Evolutionary conservation across 2,113 vertebrate species (phyloP).

Genomic region (Hemicordylus capensis): DNA sequence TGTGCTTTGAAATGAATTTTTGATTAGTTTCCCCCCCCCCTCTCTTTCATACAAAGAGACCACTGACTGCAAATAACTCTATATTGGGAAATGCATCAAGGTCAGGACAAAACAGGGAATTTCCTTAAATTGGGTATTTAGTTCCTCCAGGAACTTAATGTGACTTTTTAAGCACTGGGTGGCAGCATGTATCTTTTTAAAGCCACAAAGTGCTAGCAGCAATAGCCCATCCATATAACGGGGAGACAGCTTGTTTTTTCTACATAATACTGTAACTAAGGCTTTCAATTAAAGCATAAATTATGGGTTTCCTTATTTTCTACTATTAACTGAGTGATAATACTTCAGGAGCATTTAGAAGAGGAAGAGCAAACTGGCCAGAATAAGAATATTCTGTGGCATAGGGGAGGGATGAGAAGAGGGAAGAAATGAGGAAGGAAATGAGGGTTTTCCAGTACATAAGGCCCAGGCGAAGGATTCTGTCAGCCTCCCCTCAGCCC

Average conservation of each 20-base stretch:
- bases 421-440: background rate
- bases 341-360: conserved; percentile 51
- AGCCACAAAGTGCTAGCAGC: fast-evolving
- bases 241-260: background rate
- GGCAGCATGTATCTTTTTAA: conserved; percentile 58
- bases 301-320: conserved; percentile 52
- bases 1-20: conserved; percentile 53
- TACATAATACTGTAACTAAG: conserved; percentile 1
- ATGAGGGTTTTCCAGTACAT: conserved; percentile 7
- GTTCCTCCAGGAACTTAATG: background rate
- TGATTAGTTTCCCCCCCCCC: conserved; percentile 9
- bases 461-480: background rate
- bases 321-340: conserved; percentile 32
- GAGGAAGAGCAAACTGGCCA: background rate
- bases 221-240: background rate
- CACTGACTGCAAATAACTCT: background rate
- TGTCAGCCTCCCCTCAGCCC: background rate
- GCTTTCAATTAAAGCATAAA: conserved; percentile 60
- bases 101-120: background rate
- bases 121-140: background rate
- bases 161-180: conserved; percentile 48
- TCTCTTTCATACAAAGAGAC: conserved; percentile 4
- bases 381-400: fast-evolving
- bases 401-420: background rate
- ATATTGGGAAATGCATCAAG: conserved; percentile 6